Evolutionary conservation across 2,888 invertebrate species (phyloP), one percentile per base, ranked within the genome.

Genomic region (Notodonta dromedarius): DNA sequence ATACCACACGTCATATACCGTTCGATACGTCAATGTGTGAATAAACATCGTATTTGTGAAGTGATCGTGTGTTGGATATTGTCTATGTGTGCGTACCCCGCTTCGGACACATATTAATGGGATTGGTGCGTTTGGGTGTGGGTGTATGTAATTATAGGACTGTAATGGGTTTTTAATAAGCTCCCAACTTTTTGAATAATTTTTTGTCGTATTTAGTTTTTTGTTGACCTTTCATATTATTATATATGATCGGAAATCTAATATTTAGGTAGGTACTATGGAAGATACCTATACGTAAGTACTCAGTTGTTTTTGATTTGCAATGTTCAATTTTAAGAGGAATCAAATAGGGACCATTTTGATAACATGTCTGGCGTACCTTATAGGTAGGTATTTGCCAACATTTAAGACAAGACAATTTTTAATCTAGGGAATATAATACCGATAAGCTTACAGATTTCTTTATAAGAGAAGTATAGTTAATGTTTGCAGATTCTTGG

Each of bases 81-180:
- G 62, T 69, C 53, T 83, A 80, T 86, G 89, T 87, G 85, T 63
- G 85, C 71, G 79, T 78, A 77, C 73, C 77, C 8, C 39, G 39
- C 39, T 54, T 76, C 76, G 73, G 90, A 90, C 90, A 83, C 78
- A 79, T 88, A 91, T 90, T 89, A 92, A 92, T 91, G 88, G 89
- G 87, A 87, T 86, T 87, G 86, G 86, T 80, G 82, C 85, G 79
- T 84, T 83, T 76, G 82, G 78, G 83, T 88, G 89, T 90, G 87
- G 89, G 86, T 85, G 88, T 88, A 84, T 82, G 86, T 91, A 91
- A 92, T 93, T 92, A 93, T 90, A 85, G 86, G 80, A 85, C 79
- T 77, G 82, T 90, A 91, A 93, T 91, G 87, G 84, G 87, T 90
- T 91, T 93, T 91, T 92, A 91, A 93, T 91, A 92, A 90, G 89